Conservation (phyloP, 2,113 vertebrate species). For the Rhagologus leucostigma region DNA sequence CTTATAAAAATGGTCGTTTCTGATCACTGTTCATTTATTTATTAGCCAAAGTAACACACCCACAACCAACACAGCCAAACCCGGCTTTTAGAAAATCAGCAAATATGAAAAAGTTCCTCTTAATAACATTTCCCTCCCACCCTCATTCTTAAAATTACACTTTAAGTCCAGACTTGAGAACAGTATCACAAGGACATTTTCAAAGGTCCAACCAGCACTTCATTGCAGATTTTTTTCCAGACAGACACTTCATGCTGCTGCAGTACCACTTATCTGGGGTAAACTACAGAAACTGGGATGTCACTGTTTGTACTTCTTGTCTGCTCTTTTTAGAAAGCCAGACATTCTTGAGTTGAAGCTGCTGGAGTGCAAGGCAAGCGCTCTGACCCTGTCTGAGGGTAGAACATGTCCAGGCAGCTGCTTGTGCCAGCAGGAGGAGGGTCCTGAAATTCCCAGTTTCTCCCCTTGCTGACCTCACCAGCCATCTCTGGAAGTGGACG, state of each 20-base stretch:
- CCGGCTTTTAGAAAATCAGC: slow-evolving; percentile 23
- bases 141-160: background rate
- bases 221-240: background rate
- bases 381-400: background rate
- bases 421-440: background rate
- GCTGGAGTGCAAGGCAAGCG: background rate
- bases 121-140: background rate
- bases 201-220: background rate
- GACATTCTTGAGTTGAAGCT: background rate
- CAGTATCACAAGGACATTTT: background rate
- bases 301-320: background rate
- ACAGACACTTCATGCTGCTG: background rate
- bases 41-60: background rate
- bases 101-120: background rate
- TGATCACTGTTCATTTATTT: background rate
- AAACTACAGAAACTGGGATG: background rate
- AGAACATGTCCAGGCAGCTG: background rate
- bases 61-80: background rate
- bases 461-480: background rate
- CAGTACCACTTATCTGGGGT: background rate
- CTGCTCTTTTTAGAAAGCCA: background rate
- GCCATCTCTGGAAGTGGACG: background rate
- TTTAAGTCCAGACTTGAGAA: background rate
- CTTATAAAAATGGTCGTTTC: background rate
- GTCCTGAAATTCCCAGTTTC: background rate